phyloP scores from a whole-genome alignment of 2,797 vertebrate genomes.

The Benthosema pterotum region DNA sequence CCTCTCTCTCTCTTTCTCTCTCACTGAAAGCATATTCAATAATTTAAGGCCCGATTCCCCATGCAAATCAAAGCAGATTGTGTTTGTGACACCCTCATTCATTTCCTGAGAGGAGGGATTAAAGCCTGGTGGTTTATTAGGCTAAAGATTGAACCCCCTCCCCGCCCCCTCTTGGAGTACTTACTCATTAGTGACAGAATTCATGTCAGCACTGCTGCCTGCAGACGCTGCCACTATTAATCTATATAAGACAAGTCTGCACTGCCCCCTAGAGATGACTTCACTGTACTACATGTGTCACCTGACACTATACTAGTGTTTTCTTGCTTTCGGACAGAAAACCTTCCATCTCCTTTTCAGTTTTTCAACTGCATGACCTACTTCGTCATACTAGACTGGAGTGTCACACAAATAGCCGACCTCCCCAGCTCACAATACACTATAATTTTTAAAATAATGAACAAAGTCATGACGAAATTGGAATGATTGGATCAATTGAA shows the following conservation, averaged over 20 bases:
- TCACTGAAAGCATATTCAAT: not conserved
- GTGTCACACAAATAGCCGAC: too few species aligned
- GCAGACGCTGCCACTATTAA: not conserved
- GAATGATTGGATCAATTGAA: too few species aligned
- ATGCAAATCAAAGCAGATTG: not conserved
- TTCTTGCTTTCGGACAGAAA: too few species aligned
- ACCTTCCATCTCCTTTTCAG: too few species aligned
- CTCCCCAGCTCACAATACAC: too few species aligned
- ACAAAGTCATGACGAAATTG: too few species aligned
- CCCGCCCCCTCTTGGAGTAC: not conserved
- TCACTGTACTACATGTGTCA: not conserved
- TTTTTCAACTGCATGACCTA: too few species aligned
- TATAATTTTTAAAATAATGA: too few species aligned
- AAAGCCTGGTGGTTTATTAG: not conserved
- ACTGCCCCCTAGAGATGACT: conserved; percentile 59
- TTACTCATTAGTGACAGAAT: not conserved
- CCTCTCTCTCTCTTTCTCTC: not conserved
- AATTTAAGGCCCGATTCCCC: not conserved
- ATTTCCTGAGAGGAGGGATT: too few species aligned
- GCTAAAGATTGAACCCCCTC: not conserved
- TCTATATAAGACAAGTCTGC: conserved; percentile 19
- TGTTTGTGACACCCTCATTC: too few species aligned
- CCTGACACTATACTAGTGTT: too few species aligned
- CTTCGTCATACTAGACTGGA: too few species aligned
- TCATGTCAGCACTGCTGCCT: not conserved